Evolutionary conservation across 2,113 vertebrate species (phyloP).

Genomic region (Ophthalmolycus amberensis): DNA sequence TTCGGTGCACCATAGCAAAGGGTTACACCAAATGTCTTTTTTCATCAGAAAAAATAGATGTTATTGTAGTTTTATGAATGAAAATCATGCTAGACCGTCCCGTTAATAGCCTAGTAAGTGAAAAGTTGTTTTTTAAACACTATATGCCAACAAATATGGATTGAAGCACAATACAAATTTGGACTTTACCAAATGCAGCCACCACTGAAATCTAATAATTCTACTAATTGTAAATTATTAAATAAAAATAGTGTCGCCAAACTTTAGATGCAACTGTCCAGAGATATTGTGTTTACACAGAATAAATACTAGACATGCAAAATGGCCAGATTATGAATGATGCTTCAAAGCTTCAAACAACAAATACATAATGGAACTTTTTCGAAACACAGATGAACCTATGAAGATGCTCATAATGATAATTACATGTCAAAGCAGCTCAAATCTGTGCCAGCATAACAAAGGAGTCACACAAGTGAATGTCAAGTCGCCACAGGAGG

Average conservation of each 20-base stretch:
- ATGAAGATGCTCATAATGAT: conserved; percentile 5
- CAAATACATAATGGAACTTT: background rate
- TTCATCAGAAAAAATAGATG: background rate
- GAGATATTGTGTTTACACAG: background rate
- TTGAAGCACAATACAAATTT: background rate
- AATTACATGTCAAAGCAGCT: conserved; percentile 14
- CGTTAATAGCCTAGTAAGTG: background rate
- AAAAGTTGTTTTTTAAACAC: background rate
- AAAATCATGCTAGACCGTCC: background rate
- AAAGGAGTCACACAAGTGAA: conserved; percentile 37
- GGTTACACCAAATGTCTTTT: background rate
- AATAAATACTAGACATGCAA: too few species aligned
- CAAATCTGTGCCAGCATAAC: background rate
- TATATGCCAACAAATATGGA: background rate
- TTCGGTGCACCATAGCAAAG: background rate
- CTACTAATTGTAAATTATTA: background rate
- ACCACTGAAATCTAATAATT: background rate
- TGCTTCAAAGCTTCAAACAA: background rate
- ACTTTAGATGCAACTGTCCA: background rate
- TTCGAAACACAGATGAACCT: background rate
- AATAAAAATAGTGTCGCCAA: background rate
- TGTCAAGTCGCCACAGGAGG: conserved; percentile 37
- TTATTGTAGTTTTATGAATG: background rate
- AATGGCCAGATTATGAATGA: background rate
- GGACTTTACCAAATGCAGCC: background rate